These are phyloP conservation scores for Spisula solida DNA, from an alignment of 2,888 invertebrate genomes.

Conservation along the genomic window DNA sequence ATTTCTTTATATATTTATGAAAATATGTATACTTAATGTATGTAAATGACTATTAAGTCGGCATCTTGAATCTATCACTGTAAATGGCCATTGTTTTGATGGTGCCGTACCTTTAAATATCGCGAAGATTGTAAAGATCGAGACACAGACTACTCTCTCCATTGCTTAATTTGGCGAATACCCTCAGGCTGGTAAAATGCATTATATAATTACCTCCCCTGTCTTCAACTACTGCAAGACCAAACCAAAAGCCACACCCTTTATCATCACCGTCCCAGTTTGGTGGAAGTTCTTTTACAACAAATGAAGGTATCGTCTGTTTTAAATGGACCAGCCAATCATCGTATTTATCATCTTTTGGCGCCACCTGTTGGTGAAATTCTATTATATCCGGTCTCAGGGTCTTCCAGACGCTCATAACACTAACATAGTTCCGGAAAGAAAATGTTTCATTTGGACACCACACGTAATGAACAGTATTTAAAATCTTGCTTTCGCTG, in stretches of 20 bases:
- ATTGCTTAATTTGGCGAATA: too few relatives aligned
- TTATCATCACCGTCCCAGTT: slow-evolving; percentile 68
- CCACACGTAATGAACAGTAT: slow-evolving; percentile 82
- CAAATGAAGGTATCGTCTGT: slow-evolving; percentile 76
- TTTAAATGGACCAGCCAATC: slow-evolving; percentile 81
- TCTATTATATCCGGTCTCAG: slow-evolving; percentile 82
- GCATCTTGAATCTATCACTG: too few relatives aligned
- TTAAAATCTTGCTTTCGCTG: slow-evolving; percentile 64
- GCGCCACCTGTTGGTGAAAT: slow-evolving; percentile 73
- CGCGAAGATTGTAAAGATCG: too few relatives aligned
- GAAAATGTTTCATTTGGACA: slow-evolving; percentile 80
- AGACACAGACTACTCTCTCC: too few relatives aligned
- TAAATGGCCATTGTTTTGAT: too few relatives aligned
- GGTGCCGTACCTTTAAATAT: too few relatives aligned
- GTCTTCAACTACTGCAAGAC: slow-evolving; percentile 75
- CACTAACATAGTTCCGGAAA: slow-evolving; percentile 83
- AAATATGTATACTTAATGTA: too few relatives aligned
- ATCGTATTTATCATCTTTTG: slow-evolving; percentile 75
- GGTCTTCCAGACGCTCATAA: slow-evolving; percentile 81
- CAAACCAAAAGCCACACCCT: slow-evolving; percentile 71
- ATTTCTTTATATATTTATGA: too few relatives aligned
- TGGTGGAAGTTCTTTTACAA: slow-evolving; percentile 68
- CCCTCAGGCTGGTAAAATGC: too few relatives aligned
- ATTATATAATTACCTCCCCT: slow-evolving; percentile 74
- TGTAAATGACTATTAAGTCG: too few relatives aligned